These are phyloP conservation scores for Propithecus perrieri DNA, from an alignment of 2,797 vertebrate genomes.

Conservation along the genomic window DNA sequence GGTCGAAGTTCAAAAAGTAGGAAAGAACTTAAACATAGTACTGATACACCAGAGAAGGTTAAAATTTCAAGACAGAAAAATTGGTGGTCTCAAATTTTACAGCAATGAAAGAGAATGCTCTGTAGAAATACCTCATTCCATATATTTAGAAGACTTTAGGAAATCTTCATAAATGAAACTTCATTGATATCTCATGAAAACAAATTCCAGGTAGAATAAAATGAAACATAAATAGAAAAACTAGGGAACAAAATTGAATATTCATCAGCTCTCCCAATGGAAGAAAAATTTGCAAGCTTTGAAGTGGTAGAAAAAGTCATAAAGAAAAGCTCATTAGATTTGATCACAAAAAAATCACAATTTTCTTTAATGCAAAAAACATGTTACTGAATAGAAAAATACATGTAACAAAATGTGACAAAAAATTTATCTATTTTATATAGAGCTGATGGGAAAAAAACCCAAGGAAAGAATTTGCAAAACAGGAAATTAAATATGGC, in stretches of 20 bases:
- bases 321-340: neutral
- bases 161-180: neutral
- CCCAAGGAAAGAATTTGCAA: neutral
- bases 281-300: constrained; percentile 1
- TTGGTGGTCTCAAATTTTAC: neutral
- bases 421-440: neutral
- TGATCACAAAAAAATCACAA: neutral
- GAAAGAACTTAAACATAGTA: neutral
- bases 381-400: neutral
- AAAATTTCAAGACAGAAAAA: constrained; percentile 16
- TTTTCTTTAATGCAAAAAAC: constrained; percentile 34
- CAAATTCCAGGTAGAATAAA: neutral
- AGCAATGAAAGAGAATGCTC: neutral
- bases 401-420: neutral
- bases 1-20: neutral
- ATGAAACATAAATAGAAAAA: constrained; percentile 31
- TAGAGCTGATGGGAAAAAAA: neutral
- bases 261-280: neutral
- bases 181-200: neutral
- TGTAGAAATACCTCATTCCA: neutral
- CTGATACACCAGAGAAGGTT: neutral
- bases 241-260: neutral
- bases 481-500: neutral
- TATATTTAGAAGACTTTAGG: neutral
- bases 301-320: neutral